phyloP scores from a whole-genome alignment of 2,888 invertebrate genomes.

The Odontothrips loti region DNA sequence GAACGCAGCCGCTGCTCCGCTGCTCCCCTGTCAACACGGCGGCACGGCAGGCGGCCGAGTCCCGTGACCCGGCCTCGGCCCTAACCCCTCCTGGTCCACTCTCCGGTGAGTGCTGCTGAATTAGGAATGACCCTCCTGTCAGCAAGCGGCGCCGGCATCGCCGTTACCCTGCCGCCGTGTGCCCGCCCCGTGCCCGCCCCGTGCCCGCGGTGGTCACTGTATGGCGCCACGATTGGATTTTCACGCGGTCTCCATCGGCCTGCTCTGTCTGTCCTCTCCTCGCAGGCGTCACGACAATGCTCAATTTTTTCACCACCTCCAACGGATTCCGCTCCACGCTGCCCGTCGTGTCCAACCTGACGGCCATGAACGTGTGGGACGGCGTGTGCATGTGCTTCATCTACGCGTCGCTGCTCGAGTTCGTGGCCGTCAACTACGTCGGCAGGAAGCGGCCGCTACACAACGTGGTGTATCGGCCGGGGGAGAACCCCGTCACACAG shows the following conservation, averaged over 20 bases:
- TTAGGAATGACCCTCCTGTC: too few relatives aligned
- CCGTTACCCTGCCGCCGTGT: too few relatives aligned
- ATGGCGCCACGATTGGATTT: too few relatives aligned
- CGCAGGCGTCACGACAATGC: constrained; percentile 92
- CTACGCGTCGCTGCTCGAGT: constrained; percentile 88
- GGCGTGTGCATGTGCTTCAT: constrained; percentile 97
- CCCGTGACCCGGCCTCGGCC: too few relatives aligned
- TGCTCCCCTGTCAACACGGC: too few relatives aligned
- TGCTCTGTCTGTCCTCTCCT: constrained; percentile 31
- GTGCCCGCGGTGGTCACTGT: too few relatives aligned
- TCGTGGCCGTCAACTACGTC: constrained; percentile 93
- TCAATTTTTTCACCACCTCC: constrained; percentile 96
- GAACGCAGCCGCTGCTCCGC: too few relatives aligned
- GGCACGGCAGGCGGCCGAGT: too few relatives aligned
- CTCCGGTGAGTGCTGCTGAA: too few relatives aligned
- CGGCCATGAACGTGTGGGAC: constrained; percentile 96
- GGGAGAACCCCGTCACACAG: constrained; percentile 88
- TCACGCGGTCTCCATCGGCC: neutral
- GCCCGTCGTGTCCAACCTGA: constrained; percentile 89
- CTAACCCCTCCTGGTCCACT: too few relatives aligned
- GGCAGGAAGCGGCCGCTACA: constrained; percentile 84
- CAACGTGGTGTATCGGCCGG: constrained; percentile 84
- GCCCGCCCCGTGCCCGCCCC: too few relatives aligned
- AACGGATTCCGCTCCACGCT: constrained; percentile 87
- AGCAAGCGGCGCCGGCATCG: too few relatives aligned